Conservation (phyloP, 2,888 invertebrate species). For the Brachycybe producta region DNA sequence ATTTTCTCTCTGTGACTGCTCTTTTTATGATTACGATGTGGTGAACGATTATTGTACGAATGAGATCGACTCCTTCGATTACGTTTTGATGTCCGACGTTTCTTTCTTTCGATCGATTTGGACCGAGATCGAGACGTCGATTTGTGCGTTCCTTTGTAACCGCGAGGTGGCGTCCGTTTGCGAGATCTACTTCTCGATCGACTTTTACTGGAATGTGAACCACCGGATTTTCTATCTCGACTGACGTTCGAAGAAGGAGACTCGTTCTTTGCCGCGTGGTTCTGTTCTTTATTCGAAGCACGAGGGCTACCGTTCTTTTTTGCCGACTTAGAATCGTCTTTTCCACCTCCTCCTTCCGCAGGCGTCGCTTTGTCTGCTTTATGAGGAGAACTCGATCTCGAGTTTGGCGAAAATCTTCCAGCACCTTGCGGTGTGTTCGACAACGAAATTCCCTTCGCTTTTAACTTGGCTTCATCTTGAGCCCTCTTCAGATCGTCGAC, state of each 20-base stretch:
- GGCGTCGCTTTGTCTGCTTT: constrained; percentile 15
- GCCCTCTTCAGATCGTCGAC: constrained; percentile 58
- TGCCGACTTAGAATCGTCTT: constrained; percentile 11
- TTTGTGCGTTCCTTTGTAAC: constrained; percentile 19
- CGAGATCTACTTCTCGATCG: constrained; percentile 13
- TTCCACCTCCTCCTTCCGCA: constrained; percentile 9
- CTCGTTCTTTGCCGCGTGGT: constrained; percentile 15
- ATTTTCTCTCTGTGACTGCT: constrained; percentile 14
- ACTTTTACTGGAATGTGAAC: constrained; percentile 18
- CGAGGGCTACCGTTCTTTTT: constrained; percentile 13
- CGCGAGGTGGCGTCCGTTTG: constrained; percentile 18
- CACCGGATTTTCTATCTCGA: constrained; percentile 7
- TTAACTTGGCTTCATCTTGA: constrained; percentile 52
- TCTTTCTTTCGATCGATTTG: constrained; percentile 9
- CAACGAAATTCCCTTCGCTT: constrained; percentile 37
- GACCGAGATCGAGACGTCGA: constrained; percentile 28
- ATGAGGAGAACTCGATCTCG: constrained; percentile 17
- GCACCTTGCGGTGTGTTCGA: constrained; percentile 20
- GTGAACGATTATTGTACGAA: constrained; percentile 15
- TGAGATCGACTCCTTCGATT: constrained; percentile 14
- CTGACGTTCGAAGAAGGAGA: constrained; percentile 11
- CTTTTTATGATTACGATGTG: constrained; percentile 17
- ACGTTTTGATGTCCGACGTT: constrained; percentile 16
- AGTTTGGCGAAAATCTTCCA: constrained; percentile 16
- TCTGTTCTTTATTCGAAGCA: constrained; percentile 12